Percentiles rank a stretch among this genome's conserved stretches.
Conservation (phyloP, 1,140 invertebrate species). For the Papilio glaucus region DNA sequence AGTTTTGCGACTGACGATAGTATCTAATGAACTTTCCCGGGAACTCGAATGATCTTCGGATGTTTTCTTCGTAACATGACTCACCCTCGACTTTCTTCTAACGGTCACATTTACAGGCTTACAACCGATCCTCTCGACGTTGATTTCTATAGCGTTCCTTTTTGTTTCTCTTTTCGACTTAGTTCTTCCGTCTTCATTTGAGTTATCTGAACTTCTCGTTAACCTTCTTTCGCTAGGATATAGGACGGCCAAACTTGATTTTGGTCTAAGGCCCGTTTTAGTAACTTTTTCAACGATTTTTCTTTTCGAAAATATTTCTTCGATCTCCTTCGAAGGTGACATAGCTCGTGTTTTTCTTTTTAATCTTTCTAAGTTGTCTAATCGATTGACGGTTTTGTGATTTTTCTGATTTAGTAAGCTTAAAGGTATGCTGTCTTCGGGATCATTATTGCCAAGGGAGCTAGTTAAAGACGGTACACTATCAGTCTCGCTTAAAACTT, state of each 20-base stretch:
- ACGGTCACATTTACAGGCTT: conserved; percentile 61
- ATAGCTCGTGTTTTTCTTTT: conserved; percentile 80
- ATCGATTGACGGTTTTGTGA: conserved; percentile 60
- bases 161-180: conserved; percentile 71
- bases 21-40: conserved; percentile 80
- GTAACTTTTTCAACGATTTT: conserved; percentile 67
- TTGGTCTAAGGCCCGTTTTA: conserved; percentile 71
- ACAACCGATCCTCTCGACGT: conserved; percentile 48
- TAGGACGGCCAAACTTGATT: conserved; percentile 74
- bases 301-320: conserved; percentile 79
- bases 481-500: conserved; percentile 84
- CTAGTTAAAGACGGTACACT: conserved; percentile 82
- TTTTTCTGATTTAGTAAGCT: conserved; percentile 78
- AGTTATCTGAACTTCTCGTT: conserved; percentile 69
- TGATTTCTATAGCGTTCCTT: conserved; percentile 56
- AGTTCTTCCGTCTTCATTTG: conserved; percentile 60
- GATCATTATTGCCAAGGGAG: conserved; percentile 79
- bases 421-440: conserved; percentile 81
- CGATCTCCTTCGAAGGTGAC: conserved; percentile 81
- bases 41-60: conserved; percentile 76
- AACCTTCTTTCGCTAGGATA: conserved; percentile 71
- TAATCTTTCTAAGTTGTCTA: conserved; percentile 75
- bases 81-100: conserved; percentile 76
- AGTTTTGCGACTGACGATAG: conserved; percentile 66
- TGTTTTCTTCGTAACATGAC: conserved; percentile 69